phyloP scores from a whole-genome alignment of 2,797 vertebrate species.

The Ctenochaetus hawaiiensis region DNA sequence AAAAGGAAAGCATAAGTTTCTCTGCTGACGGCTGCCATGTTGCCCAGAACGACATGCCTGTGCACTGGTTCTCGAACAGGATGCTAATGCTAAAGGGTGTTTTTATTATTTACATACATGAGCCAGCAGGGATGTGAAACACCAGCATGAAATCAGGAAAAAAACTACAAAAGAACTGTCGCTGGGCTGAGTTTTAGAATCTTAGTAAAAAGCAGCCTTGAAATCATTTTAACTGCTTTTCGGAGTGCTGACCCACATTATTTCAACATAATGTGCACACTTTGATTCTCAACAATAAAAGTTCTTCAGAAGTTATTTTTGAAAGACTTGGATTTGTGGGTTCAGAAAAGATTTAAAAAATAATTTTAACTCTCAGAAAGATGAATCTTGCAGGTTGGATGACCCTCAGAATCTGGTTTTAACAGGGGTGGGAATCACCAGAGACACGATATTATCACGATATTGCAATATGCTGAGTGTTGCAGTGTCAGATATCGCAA shows the following conservation, averaged over 20 bases:
- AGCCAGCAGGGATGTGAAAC: background rate
- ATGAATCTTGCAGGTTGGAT: background rate
- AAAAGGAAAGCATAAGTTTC: no score
- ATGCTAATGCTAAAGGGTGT: constrained; percentile 1
- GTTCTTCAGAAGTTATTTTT: no score
- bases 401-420: background rate
- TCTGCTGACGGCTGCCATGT: no score
- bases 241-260: background rate
- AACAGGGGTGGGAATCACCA: no score
- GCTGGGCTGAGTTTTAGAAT: background rate
- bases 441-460: no score
- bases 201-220: background rate
- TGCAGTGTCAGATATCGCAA: no score
- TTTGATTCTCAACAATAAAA: background rate
- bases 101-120: background rate
- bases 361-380: background rate
- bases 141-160: background rate
- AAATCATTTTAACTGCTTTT: background rate
- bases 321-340: no score
- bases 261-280: background rate
- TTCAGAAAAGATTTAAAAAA: no score
- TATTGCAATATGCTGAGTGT: no score
- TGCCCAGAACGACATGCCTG: no score
- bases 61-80: no score
- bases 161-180: background rate